phyloP scores from a whole-genome alignment of 1,140 invertebrate species.

The Alviniconcha marisindica region DNA sequence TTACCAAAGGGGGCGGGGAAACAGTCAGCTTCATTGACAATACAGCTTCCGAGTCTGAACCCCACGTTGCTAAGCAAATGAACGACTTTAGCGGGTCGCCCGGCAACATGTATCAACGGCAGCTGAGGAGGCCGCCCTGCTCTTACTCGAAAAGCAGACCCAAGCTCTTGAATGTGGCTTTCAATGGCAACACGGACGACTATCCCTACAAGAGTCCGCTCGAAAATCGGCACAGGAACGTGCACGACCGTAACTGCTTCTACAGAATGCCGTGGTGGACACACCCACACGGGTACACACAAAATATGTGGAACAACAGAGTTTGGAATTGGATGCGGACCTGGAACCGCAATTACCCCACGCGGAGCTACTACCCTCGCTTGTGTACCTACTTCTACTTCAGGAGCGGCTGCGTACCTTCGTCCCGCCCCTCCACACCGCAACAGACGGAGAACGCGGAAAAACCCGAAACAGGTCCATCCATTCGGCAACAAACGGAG shows the following conservation, averaged over 20 bases:
- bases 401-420: neutral
- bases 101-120: neutral
- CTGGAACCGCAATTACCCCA: neutral
- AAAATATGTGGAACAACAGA: slow-evolving; percentile 32
- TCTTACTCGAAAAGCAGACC: neutral
- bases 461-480: neutral
- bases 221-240: neutral
- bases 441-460: no score
- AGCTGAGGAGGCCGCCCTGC: neutral
- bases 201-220: neutral
- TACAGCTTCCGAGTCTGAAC: neutral
- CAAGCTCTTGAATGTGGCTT: neutral
- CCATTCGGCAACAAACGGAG: no score
- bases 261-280: neutral
- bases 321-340: neutral
- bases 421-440: neutral
- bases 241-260: neutral
- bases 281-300: neutral
- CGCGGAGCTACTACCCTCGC: neutral
- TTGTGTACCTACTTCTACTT: neutral
- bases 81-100: neutral
- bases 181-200: neutral
- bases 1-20: no score
- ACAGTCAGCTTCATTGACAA: neutral
- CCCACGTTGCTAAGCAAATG: slow-evolving; percentile 3